Evolutionary conservation across 2,888 invertebrate genomes (phyloP).

Genomic region (Tetanocera ferruginea): DNA sequence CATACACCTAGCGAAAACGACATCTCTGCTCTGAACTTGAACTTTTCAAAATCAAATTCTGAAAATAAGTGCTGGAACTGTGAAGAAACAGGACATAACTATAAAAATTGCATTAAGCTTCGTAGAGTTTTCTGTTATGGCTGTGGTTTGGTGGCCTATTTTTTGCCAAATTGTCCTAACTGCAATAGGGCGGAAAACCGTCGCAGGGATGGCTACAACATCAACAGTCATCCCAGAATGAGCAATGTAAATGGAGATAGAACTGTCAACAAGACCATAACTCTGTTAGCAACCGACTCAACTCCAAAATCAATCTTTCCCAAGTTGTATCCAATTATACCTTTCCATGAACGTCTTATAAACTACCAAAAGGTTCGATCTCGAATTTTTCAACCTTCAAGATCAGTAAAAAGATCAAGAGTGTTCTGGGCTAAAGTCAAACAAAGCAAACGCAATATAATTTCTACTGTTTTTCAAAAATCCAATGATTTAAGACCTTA

Average conservation of each 20-base stretch:
- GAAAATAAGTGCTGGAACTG: slow-evolving; percentile 24
- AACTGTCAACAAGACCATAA: neutral
- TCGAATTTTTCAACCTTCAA: slow-evolving; percentile 1
- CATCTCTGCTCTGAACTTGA: too few relatives aligned
- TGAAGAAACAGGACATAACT: neutral
- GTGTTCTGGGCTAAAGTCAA: slow-evolving; percentile 21
- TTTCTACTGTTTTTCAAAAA: slow-evolving; percentile 15
- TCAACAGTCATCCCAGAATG: neutral
- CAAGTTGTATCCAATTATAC: neutral
- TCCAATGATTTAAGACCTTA: slow-evolving; percentile 36
- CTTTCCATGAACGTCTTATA: slow-evolving; percentile 11
- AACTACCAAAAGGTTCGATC: neutral
- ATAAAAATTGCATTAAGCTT: neutral
- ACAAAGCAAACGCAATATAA: neutral
- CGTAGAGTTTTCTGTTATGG: slow-evolving; percentile 40
- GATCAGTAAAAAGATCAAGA: too few relatives aligned
- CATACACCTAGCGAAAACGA: neutral
- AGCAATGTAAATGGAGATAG: neutral
- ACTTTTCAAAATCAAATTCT: neutral
- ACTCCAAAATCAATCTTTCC: slow-evolving; percentile 1
- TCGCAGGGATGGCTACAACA: slow-evolving; percentile 7
- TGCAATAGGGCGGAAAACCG: slow-evolving; percentile 38
- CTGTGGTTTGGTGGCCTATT: slow-evolving; percentile 38
- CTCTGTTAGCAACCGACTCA: neutral
- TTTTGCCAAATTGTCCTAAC: too few relatives aligned